A percentile compares a stretch with the other conserved stretches of the same genome.
Evolutionary conservation across 2,888 invertebrate species (phyloP).

Genomic region (Noctua janthina): DNA sequence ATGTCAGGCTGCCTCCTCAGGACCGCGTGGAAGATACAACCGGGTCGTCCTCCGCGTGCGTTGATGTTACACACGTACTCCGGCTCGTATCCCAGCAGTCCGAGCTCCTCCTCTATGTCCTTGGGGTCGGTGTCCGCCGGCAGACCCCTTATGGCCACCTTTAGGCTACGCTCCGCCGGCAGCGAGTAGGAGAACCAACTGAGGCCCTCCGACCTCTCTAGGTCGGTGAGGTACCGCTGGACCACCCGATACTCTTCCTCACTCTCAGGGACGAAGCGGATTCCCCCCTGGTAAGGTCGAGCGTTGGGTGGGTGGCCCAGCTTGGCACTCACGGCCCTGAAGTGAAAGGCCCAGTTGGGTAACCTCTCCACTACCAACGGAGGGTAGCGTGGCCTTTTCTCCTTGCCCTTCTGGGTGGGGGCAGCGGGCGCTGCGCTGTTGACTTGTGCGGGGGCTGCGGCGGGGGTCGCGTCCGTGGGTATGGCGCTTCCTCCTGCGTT

Average conservation of each 20-base stretch:
- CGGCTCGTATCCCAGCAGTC: neutral
- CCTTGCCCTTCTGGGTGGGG: no score
- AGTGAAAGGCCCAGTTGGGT: neutral
- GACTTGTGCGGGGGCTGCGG: no score
- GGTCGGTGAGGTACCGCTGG: neutral
- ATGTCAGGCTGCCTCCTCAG: no score
- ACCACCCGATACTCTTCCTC: neutral
- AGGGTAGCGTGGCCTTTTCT: neutral
- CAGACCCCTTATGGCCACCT: neutral
- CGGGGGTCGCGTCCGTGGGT: no score
- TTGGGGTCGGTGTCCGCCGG: neutral
- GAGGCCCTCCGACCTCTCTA: neutral
- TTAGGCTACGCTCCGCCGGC: neutral
- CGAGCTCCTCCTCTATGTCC: slow-evolving; percentile 17
- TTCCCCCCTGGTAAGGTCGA: neutral
- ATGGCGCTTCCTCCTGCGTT: no score
- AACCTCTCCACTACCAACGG: neutral
- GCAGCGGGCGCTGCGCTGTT: no score
- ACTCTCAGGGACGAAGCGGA: neutral
- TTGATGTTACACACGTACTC: slow-evolving; percentile 1
- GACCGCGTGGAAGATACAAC: slow-evolving; percentile 2
- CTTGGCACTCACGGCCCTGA: neutral
- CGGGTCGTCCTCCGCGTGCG: slow-evolving; percentile 1
- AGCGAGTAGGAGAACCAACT: slow-evolving; percentile 9
- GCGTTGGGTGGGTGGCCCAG: neutral